Base-by-base conservation (phyloP, 2,113 vertebrate species). In the Epinephelus moara region DNA sequence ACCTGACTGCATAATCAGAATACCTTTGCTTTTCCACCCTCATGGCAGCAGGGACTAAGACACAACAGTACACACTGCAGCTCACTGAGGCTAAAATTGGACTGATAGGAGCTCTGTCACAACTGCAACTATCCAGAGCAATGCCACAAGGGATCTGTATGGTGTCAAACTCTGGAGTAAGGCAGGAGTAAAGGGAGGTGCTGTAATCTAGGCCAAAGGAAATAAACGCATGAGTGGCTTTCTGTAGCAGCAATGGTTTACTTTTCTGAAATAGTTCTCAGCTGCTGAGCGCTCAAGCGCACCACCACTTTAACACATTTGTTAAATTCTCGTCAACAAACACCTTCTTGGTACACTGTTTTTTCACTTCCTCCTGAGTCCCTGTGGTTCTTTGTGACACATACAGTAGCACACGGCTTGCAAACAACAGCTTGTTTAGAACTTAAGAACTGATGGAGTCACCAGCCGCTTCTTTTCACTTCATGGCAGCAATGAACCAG, bases 21-120 rank as follows among this genome's bases (percentile, higher is more conserved):
- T 60, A 15, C 17, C 49, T 40, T 49, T 37, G 19, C n/a, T 47
- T 64, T 11, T 25, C 42, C 19, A 67, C 6, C 27, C 60, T 25
- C 33, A 14, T 75, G 3, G 40, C 42, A 12, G 25, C 25, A 49
- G 33, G 30, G 25, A 33, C 25, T 13, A 62, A 27, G 9, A 37
- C 19, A 53, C 8, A 63, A 40, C 3, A 61, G 9, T 14, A 49
- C 14, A 49, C 37, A 68, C 15, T 70, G 61, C 57, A 64, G 27
- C 40, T 70, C 23, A 25, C 9, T 4, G 21, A 64, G 2, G 42
- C 72, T 69, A 52, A 69, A 67, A 66, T 23, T 60, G 62, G 42
- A 82, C 73, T n/a, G 76, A 77, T 23, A 27, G 76, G 52, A 89
- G 83, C 52, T 64, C 37, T 75, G 52, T 78, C 11, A 52, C 72